phyloP scores from a whole-genome alignment of 2,113 vertebrate genomes.

The Mobula hypostoma region DNA sequence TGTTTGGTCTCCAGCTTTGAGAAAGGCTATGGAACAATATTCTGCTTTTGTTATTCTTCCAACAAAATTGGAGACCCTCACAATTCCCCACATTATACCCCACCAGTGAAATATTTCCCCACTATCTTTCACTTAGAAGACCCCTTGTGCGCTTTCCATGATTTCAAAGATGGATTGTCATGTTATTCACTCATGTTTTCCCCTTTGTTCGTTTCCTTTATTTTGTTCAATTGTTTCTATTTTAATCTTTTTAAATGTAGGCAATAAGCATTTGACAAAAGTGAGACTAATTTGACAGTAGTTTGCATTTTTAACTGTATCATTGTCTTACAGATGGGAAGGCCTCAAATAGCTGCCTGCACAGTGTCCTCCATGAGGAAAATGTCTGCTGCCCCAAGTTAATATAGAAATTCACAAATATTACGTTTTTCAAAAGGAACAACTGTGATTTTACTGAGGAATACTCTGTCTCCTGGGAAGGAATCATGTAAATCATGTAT shows the following conservation, averaged over 20 bases:
- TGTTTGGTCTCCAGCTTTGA: too few species aligned
- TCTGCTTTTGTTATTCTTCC: too few species aligned
- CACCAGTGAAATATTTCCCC: too few species aligned
- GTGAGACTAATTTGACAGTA: neutral
- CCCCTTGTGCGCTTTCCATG: too few species aligned
- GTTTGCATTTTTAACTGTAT: neutral
- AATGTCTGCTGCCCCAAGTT: neutral
- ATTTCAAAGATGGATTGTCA: too few species aligned
- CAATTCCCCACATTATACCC: too few species aligned
- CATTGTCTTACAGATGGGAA: neutral
- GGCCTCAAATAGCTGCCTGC: neutral
- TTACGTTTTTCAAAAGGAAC: neutral
- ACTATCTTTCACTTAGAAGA: too few species aligned
- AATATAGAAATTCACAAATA: neutral
- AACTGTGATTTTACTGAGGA: neutral
- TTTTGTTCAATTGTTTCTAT: neutral
- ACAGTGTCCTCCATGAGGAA: neutral
- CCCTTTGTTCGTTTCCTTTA: neutral
- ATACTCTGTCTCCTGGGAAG: neutral
- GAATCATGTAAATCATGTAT: conserved; percentile 33
- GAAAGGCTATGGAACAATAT: too few species aligned
- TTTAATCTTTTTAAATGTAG: neutral
- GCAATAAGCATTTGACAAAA: neutral
- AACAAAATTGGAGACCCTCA: too few species aligned
- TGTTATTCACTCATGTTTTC: neutral